phyloP scores from a whole-genome alignment of 2,888 invertebrate species.

The Phlogophora meticulosa region DNA sequence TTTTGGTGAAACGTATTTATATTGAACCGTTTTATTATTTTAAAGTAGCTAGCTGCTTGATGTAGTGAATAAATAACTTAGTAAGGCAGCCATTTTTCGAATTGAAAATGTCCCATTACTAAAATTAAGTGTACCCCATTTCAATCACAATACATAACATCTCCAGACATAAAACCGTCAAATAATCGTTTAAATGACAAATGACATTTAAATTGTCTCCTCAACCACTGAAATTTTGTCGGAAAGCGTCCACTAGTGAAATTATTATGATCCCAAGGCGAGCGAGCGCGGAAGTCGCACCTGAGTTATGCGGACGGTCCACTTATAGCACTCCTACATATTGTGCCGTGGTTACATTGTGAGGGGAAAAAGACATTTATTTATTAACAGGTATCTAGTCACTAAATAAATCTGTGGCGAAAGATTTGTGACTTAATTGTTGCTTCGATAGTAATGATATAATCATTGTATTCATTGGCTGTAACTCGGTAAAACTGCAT shows the following conservation, averaged over 20 bases:
- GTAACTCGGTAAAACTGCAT: too few species aligned
- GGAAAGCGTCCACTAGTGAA: constrained; percentile 35
- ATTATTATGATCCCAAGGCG: constrained; percentile 59
- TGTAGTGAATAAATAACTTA: background rate
- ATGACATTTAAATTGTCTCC: constrained; percentile 37
- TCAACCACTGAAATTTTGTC: constrained; percentile 26
- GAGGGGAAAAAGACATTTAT: constrained; percentile 24
- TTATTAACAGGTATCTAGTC: constrained; percentile 20
- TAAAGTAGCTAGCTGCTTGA: background rate
- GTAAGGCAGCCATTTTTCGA: background rate
- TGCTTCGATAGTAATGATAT: background rate
- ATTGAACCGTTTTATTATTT: background rate
- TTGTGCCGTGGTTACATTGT: constrained; percentile 38
- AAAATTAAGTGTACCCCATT: constrained; percentile 16
- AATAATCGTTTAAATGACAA: constrained; percentile 34
- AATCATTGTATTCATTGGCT: background rate
- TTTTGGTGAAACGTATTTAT: background rate
- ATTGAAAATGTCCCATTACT: constrained; percentile 17
- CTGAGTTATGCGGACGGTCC: constrained; percentile 51
- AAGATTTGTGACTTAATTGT: background rate
- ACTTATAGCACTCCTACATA: constrained; percentile 35
- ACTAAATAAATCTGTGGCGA: constrained; percentile 3
- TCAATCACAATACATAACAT: constrained; percentile 35
- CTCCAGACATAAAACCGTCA: constrained; percentile 11
- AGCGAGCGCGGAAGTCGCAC: constrained; percentile 55